phyloP scores from a whole-genome alignment of 2,113 vertebrate genomes.

The Manacus vitellinus region DNA sequence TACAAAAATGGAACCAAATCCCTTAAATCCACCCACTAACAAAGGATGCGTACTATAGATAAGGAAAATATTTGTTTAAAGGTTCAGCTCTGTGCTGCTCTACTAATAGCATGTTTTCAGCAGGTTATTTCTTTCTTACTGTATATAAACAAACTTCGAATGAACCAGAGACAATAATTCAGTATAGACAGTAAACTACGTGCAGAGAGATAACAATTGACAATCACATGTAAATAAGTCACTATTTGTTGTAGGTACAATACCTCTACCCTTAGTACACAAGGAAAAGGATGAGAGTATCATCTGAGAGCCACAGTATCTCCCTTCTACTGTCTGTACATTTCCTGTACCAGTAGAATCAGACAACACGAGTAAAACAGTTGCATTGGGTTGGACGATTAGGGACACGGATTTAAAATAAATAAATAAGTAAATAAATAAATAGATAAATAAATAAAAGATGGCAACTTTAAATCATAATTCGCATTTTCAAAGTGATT shows the following conservation, averaged over 20 bases:
- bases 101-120: neutral
- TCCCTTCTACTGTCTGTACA: neutral
- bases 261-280: neutral
- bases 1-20: neutral
- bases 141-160: neutral
- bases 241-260: neutral
- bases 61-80: neutral
- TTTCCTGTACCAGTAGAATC: neutral
- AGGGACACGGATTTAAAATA: constrained; percentile 10
- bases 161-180: neutral
- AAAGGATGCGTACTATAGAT: neutral
- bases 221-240: neutral
- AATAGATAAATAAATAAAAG: neutral
- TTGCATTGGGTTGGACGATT: neutral
- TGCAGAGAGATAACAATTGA: neutral
- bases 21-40: neutral
- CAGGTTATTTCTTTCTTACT: neutral
- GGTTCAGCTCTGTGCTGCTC: neutral
- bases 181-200: neutral
- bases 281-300: neutral
- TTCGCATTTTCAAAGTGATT: constrained; percentile 68
- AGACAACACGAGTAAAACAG: neutral
- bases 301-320: neutral
- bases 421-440: fast-evolving
- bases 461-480: constrained; percentile 64